Percentiles rank a stretch among this genome's conserved stretches.
These are phyloP conservation scores for Scaptomyza cyrtandrae DNA, from an alignment of 2,888 invertebrate genomes.

Conservation along the genomic window DNA sequence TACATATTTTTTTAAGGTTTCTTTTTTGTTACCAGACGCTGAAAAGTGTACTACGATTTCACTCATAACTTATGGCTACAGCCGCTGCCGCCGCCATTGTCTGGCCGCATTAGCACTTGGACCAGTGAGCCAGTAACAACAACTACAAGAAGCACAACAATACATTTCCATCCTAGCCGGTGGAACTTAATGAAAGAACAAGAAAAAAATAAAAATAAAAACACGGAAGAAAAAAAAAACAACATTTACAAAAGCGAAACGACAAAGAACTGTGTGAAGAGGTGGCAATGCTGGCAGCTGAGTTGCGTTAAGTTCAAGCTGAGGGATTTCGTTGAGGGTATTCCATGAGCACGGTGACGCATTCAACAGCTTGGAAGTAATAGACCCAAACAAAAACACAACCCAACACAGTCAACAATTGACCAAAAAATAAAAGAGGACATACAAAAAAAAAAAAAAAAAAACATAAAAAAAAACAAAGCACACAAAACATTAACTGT, in stretches of 20 bases:
- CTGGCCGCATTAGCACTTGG: constrained; percentile 77
- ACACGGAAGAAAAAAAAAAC: constrained; percentile 19
- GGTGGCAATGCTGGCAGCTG: constrained; percentile 24
- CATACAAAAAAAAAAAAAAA: constrained; percentile 16
- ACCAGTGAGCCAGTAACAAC: constrained; percentile 52
- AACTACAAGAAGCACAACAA: constrained; percentile 49
- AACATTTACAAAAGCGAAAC: constrained; percentile 56
- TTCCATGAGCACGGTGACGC: constrained; percentile 61
- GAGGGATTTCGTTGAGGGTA: constrained; percentile 33
- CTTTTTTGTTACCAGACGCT: constrained; percentile 3
- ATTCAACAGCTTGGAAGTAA: constrained; percentile 76
- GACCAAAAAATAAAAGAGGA: constrained; percentile 12
- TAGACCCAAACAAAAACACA: constrained; percentile 57
- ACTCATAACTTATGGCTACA: constrained; percentile 9
- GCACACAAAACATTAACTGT: constrained; percentile 18
- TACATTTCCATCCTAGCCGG: constrained; percentile 69
- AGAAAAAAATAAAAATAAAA: constrained; percentile 29
- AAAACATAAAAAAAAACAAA: constrained; percentile 15
- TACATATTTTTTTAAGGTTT: constrained; percentile 38
- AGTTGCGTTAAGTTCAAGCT: constrained; percentile 44
- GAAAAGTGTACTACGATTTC: constrained; percentile 43
- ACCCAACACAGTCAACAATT: constrained; percentile 35
- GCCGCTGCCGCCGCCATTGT: constrained; percentile 57
- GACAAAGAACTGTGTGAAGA: constrained; percentile 42
- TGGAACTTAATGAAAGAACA: constrained; percentile 60